phyloP scores from a whole-genome alignment of 2,113 vertebrate species.

The Ranitomeya imitator region DNA sequence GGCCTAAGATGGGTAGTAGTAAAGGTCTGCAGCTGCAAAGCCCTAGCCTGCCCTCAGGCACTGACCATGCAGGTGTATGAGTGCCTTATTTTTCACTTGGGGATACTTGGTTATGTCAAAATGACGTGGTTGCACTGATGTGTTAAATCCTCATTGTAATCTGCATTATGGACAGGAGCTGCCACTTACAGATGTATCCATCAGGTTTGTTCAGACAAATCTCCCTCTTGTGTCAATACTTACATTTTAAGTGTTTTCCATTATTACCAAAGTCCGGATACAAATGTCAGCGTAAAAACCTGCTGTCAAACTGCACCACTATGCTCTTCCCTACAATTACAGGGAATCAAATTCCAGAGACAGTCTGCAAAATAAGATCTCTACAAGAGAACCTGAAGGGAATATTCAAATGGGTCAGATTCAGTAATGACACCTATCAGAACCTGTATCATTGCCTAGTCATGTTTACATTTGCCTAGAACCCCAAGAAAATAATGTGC shows the following conservation, averaged over 20 bases:
- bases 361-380: conserved; percentile 36
- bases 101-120: too few relatives aligned
- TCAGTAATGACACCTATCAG: not conserved
- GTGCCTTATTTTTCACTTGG: too few relatives aligned
- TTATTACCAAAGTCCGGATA: conserved; percentile 13
- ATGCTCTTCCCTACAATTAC: conserved; percentile 34
- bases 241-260: conserved; percentile 38
- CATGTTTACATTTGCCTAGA: not conserved
- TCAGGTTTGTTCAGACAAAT: not conserved
- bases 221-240: conserved; percentile 14
- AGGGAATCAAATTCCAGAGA: conserved; percentile 25
- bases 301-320: conserved; percentile 33
- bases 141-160: not conserved
- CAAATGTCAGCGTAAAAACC: conserved; percentile 39
- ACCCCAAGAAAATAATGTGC: too few relatives aligned
- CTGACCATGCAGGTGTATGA: too few relatives aligned
- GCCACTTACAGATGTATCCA: not conserved
- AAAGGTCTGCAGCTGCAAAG: too few relatives aligned
- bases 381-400: conserved; percentile 11
- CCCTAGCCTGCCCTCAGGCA: too few relatives aligned
- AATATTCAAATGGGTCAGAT: conserved; percentile 18
- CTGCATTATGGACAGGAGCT: not conserved
- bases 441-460: not conserved
- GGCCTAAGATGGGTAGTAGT: too few relatives aligned
- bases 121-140: not conserved